Evolutionary conservation across 2,113 vertebrate species (phyloP).

Genomic region (Monarcha castaneiventris): DNA sequence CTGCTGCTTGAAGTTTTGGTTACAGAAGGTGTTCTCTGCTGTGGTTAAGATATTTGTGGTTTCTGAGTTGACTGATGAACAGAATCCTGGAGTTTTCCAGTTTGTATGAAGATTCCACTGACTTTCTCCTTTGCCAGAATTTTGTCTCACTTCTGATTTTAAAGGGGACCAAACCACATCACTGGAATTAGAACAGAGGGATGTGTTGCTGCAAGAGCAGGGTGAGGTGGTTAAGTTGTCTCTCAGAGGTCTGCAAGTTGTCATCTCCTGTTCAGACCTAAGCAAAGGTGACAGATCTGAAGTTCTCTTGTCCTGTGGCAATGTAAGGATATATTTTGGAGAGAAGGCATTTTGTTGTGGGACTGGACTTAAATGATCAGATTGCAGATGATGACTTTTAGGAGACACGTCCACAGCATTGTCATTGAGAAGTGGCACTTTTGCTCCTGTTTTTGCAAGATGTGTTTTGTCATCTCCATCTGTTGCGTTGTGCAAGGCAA

Average conservation of each 20-base stretch:
- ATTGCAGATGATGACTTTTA: neutral
- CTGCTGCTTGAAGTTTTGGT: neutral
- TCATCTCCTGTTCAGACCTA: neutral
- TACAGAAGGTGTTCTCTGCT: neutral
- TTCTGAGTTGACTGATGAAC: neutral
- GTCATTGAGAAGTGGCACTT: neutral
- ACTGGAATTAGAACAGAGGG: neutral
- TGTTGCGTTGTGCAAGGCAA: neutral
- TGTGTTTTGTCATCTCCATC: neutral
- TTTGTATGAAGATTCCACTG: neutral
- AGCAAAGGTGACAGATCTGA: neutral
- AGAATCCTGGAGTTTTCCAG: neutral
- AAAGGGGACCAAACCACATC: neutral
- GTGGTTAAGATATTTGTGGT: neutral
- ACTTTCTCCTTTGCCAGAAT: neutral
- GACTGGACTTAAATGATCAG: neutral
- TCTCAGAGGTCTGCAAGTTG: neutral
- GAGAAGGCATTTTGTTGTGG: constrained; percentile 38
- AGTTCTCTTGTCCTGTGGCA: constrained; percentile 37
- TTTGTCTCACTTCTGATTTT: neutral
- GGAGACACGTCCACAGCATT: neutral
- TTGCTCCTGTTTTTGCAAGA: neutral
- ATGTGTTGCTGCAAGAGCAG: neutral
- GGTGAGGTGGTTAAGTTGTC: neutral
- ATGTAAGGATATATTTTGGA: constrained; percentile 77